Evolutionary conservation across 1,140 invertebrate genomes (phyloP).

Genomic region (Heliconius hewitsoni): DNA sequence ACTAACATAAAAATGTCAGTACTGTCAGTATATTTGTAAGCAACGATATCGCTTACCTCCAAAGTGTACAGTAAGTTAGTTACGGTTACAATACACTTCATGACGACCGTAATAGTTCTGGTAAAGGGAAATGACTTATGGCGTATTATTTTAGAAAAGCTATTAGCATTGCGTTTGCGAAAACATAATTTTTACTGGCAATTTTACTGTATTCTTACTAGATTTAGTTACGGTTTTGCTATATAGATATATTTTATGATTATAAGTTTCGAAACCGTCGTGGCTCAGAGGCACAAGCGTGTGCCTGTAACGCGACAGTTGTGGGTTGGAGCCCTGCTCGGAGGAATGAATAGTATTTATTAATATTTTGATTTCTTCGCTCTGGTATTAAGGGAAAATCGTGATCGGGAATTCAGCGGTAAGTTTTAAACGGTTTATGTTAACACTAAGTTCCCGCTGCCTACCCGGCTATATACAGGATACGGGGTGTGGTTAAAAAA

Average conservation of each 20-base stretch:
- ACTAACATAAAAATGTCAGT: neutral
- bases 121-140: constrained; percentile 15
- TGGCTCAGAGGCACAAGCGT: too few species aligned
- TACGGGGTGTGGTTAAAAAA: too few species aligned
- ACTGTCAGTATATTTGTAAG: neutral
- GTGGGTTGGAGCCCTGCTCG: too few species aligned
- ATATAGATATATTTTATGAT: neutral
- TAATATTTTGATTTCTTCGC: too few species aligned
- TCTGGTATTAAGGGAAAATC: too few species aligned
- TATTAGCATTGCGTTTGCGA: neutral
- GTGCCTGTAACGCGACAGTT: too few species aligned
- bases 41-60: neutral
- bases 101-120: constrained; percentile 11
- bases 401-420: too few species aligned
- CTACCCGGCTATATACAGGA: too few species aligned
- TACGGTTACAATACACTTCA: neutral
- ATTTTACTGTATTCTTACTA: neutral
- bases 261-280: too few species aligned
- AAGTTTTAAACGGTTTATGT: too few species aligned
- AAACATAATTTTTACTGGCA: neutral
- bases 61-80: constrained; percentile 3
- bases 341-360: too few species aligned
- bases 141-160: constrained; percentile 15
- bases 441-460: too few species aligned
- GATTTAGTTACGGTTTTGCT: neutral